phyloP scores from a whole-genome alignment of 92 coral and sea anemone species.

The Zoanthus sansibaricus region DNA sequence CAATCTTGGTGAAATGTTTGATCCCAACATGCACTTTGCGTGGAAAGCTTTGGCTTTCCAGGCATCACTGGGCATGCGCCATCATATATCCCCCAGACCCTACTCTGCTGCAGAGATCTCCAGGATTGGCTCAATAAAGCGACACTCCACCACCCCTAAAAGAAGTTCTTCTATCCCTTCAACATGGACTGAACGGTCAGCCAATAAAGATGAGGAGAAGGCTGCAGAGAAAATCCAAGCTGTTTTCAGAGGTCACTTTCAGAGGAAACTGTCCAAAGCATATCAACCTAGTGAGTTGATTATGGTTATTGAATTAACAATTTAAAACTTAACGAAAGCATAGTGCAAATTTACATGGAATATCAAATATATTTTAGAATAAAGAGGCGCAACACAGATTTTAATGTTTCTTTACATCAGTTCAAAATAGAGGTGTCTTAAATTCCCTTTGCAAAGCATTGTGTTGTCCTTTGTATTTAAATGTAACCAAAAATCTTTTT shows the following conservation, averaged over 20 bases:
- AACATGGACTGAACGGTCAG: constrained; percentile 76
- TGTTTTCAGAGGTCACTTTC: constrained; percentile 85
- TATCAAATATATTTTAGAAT: too few species aligned
- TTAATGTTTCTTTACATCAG: too few species aligned
- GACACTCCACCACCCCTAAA: constrained; percentile 57
- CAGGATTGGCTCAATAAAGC: constrained; percentile 82
- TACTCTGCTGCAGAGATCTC: constrained; percentile 95
- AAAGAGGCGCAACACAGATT: too few species aligned
- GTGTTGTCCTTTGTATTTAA: too few species aligned
- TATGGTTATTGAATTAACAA: not conserved
- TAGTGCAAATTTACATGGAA: too few species aligned
- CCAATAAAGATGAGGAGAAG: constrained; percentile 73
- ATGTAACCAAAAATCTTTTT: too few species aligned
- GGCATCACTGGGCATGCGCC: constrained; percentile 88
- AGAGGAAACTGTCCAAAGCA: constrained; percentile 86
- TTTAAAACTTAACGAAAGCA: too few species aligned
- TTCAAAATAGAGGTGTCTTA: too few species aligned
- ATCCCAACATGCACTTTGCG: constrained; percentile 91
- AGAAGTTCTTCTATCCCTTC: constrained; percentile 67
- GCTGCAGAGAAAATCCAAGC: constrained; percentile 98
- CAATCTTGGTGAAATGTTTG: constrained; percentile 89
- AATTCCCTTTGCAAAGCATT: too few species aligned
- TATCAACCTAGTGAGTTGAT: constrained; percentile 73
- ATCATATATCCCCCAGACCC: constrained; percentile 86
- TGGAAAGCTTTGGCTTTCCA: constrained; percentile 97